Conservation (phyloP, 2,113 vertebrate genomes). For the Bucco capensis region DNA sequence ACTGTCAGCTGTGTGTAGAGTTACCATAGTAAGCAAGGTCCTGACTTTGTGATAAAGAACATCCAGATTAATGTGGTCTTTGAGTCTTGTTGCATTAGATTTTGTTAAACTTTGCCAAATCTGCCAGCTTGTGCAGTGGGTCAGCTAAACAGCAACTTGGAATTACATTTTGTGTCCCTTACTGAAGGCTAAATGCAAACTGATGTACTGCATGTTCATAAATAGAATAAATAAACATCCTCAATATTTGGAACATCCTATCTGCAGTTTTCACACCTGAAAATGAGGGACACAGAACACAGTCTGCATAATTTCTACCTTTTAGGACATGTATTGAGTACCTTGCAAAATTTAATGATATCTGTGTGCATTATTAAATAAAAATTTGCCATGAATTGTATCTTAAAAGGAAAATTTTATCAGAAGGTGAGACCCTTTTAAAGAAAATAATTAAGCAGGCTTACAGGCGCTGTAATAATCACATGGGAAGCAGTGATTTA, state of each 20-base stretch:
- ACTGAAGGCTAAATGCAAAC: neutral
- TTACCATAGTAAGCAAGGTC: neutral
- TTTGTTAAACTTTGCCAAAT: neutral
- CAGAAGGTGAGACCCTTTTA: neutral
- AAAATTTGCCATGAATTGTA: neutral
- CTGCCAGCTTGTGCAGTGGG: neutral
- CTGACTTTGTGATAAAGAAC: neutral
- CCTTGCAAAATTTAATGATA: neutral
- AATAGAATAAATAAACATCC: neutral
- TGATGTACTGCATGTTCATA: neutral
- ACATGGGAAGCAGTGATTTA: neutral
- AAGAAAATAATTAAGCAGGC: neutral
- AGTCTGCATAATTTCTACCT: neutral
- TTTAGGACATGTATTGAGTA: neutral
- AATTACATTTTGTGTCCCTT: neutral
- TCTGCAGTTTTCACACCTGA: neutral
- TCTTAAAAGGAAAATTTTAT: neutral
- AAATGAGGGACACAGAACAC: neutral
- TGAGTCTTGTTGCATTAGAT: neutral
- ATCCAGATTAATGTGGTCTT: neutral
- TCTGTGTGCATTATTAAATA: neutral
- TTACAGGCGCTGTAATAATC: neutral
- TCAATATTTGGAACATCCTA: neutral
- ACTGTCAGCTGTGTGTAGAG: neutral
- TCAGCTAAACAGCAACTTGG: neutral